Evolutionary conservation across 2,113 vertebrate genomes (phyloP), one percentile per base, ranked within the genome.

Genomic region (Toxostoma redivivum): DNA sequence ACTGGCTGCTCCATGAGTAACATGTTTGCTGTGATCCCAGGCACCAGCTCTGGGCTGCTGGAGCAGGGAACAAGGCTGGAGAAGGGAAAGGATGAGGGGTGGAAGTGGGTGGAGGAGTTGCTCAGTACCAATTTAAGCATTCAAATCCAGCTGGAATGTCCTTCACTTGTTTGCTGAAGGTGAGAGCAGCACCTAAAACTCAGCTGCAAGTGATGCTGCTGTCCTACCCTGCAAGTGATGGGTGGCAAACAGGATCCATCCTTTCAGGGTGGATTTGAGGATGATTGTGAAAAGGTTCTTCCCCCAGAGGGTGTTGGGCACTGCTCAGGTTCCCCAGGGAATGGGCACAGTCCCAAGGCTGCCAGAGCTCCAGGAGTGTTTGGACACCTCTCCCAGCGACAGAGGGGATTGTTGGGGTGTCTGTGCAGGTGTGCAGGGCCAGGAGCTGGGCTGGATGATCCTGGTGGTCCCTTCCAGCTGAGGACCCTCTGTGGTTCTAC

Each of bases 361-460:
- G 37, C 30, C 20, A 47, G 47, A 74, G 28, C 61, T 67, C n/a
- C n/a, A 38, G 53, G 20, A 38, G 33, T 0, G 0, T 44, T 60
- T 60, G 28, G 19, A 28, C 28, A 44, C 0, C 1, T 0, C 38
- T 71, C 0, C 22, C 38, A 60, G 16, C 12, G 33, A 8, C 53
- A 40, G 30, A 2, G 30, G 70, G 54, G 47, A 4, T 47, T 82
- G 20, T 3, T 35, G 54, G 47, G 60, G 38, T 1, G 16, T 20
- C 30, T 60, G 51, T 28, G 53, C 33, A 66, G 60, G 24, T 60
- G 51, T 28, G 53, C 33, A 66, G 60, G 24, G 30, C 6, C 45
- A 60, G 69, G 45, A 14, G 28, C 30, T 81, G 61, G 2, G 1
- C 24, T 67, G 15, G n/a, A 3, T 44, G 16, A 53, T 60, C n/a